Evolutionary conservation across 2,113 vertebrate genomes (phyloP).

Genomic region (Penelope pileata): DNA sequence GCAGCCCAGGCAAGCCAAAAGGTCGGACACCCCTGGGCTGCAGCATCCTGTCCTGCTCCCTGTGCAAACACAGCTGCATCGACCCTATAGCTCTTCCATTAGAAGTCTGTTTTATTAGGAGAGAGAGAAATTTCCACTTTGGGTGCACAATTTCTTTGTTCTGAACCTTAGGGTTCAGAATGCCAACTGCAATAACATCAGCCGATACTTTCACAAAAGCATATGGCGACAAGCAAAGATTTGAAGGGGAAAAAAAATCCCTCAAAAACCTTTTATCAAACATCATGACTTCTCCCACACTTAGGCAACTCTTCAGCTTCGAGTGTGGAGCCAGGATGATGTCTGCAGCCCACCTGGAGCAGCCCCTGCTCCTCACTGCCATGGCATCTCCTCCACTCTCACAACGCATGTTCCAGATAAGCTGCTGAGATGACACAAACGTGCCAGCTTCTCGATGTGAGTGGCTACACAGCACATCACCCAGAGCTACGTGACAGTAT

Average conservation of each 20-base stretch:
- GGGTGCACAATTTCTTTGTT: not conserved
- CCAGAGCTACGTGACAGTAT: not conserved
- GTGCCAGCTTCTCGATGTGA: not conserved
- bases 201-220: not conserved
- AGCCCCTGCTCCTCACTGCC: not conserved
- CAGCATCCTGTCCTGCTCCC: too few species aligned
- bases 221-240: not conserved
- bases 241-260: not conserved
- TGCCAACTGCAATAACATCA: conserved; percentile 29
- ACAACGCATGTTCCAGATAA: not conserved
- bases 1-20: too few species aligned
- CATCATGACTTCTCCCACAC: not conserved
- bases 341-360: conserved; percentile 13
- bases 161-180: not conserved
- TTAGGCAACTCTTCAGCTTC: not conserved
- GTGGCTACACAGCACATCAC: not conserved
- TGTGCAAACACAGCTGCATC: not conserved
- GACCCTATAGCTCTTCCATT: not conserved
- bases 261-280: conserved; percentile 11
- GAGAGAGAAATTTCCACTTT: not conserved
- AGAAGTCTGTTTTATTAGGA: not conserved
- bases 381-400: not conserved
- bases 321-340: not conserved
- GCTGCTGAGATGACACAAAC: not conserved
- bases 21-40: too few species aligned